Evolutionary conservation across 2,797 vertebrate genomes (phyloP).

Genomic region (Poeciliopsis presidionis): DNA sequence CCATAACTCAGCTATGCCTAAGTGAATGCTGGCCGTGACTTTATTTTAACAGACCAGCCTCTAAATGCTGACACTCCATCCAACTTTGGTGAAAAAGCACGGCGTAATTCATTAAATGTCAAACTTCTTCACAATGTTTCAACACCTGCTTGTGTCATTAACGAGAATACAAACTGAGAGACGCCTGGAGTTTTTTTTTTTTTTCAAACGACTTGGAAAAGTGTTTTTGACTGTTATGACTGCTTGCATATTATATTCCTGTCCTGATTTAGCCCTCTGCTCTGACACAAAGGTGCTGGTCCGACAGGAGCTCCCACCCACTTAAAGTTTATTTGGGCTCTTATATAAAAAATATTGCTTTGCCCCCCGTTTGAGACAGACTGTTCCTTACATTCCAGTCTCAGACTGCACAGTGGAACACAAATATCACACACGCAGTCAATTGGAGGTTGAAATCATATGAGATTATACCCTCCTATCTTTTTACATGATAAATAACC

Average conservation of each 20-base stretch:
- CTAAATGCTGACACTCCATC: not conserved
- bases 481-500: constrained; percentile 62
- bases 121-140: constrained; percentile 17
- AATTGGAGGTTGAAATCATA: constrained; percentile 59
- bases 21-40: not conserved
- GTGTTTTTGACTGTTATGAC: constrained; percentile 38
- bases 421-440: constrained; percentile 32
- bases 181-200: constrained; percentile 16
- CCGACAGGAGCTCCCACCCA: constrained; percentile 46
- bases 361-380: constrained; percentile 39
- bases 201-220: constrained; percentile 25
- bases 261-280: constrained; percentile 33
- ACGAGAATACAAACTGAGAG: constrained; percentile 12
- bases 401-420: constrained; percentile 34
- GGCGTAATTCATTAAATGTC: not conserved
- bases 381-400: constrained; percentile 39
- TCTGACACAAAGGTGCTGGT: constrained; percentile 48
- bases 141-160: constrained; percentile 4
- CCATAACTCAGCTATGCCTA: not conserved
- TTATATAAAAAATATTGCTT: constrained; percentile 45
- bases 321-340: constrained; percentile 64
- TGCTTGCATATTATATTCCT: constrained; percentile 45
- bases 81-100: not conserved
- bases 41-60: not conserved
- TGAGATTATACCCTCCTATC: constrained; percentile 57